A percentile compares a stretch with the other conserved stretches of the same genome.
Evolutionary conservation across 2,888 invertebrate species (phyloP).

Genomic region (Caenorhabditis zanzibari): DNA sequence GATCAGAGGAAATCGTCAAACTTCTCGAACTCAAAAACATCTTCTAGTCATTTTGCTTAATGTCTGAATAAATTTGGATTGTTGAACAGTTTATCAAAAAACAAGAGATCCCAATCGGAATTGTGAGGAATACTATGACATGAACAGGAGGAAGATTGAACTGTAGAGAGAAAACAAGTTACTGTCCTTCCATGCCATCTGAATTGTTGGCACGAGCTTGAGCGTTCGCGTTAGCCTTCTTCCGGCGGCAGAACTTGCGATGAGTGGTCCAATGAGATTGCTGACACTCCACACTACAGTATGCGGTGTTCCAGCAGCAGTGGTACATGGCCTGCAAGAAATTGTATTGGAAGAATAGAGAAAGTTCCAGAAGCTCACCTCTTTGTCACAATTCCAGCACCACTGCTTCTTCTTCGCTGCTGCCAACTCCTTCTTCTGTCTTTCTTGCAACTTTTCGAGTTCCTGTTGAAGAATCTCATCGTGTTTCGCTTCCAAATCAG

Average conservation of each 20-base stretch:
- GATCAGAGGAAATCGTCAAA: too few species aligned
- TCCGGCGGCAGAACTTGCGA: conserved; percentile 81
- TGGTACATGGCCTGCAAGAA: conserved; percentile 89
- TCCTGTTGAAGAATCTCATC: conserved; percentile 84
- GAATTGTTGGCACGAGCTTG: conserved; percentile 1
- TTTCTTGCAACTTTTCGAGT: conserved; percentile 87
- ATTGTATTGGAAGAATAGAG: background rate
- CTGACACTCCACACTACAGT: conserved; percentile 91
- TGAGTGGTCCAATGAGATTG: conserved; percentile 85
- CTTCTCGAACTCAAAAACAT: too few species aligned
- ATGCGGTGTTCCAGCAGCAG: conserved; percentile 93
- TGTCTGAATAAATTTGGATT: too few species aligned
- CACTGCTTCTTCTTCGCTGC: conserved; percentile 90
- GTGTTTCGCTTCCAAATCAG: conserved; percentile 82
- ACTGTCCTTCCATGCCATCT: background rate
- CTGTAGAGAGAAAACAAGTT: too few species aligned
- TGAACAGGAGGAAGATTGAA: too few species aligned
- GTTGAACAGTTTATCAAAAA: too few species aligned
- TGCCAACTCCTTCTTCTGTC: conserved; percentile 88
- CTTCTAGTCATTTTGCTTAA: too few species aligned
- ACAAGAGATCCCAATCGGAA: too few species aligned
- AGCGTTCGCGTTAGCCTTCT: conserved; percentile 67
- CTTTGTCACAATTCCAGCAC: conserved; percentile 84
- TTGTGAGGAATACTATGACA: too few species aligned
- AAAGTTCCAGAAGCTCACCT: conserved; percentile 37